Evolutionary conservation across 2,888 invertebrate species (phyloP).

Genomic region (Pachliopta kotzebuea): DNA sequence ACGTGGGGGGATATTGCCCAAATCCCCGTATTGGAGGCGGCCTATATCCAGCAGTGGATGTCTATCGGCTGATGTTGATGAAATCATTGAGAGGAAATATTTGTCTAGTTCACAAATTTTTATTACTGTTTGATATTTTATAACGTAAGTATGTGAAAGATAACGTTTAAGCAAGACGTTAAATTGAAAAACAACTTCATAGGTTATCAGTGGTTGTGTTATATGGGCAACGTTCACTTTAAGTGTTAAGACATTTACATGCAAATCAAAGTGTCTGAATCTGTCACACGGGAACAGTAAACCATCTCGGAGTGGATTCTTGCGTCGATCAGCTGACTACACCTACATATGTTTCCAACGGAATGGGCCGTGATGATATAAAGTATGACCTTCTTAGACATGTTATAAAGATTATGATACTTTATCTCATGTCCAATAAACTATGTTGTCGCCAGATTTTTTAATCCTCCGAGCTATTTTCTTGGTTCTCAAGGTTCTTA

Average conservation of each 20-base stretch:
- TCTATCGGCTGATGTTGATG: too few species aligned
- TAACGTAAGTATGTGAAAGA: too few species aligned
- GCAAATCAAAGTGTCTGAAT: slow-evolving; percentile 19
- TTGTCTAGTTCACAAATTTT: too few species aligned
- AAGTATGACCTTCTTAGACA: background rate
- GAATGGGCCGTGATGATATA: slow-evolving; percentile 3
- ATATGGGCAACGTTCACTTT: background rate
- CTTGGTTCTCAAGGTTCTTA: background rate
- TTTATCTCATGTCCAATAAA: background rate
- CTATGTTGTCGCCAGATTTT: background rate
- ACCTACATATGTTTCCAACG: slow-evolving; percentile 12
- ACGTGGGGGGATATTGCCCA: too few species aligned
- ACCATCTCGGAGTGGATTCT: slow-evolving; percentile 11
- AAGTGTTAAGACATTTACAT: slow-evolving; percentile 23
- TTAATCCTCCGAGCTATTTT: background rate
- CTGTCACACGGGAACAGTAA: slow-evolving; percentile 4
- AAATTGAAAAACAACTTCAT: slow-evolving; percentile 7
- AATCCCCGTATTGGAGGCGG: too few species aligned
- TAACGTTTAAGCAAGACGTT: background rate
- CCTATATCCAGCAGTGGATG: too few species aligned
- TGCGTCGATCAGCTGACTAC: slow-evolving; percentile 8
- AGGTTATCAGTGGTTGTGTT: background rate
- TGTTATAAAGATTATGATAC: slow-evolving; percentile 1
- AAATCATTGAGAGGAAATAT: too few species aligned
- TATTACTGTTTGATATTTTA: too few species aligned